A percentile compares a stretch with the other conserved stretches of the same genome.
phyloP scores from a whole-genome alignment of 1,140 invertebrate genomes.

The Teleogryllus occipitalis region DNA sequence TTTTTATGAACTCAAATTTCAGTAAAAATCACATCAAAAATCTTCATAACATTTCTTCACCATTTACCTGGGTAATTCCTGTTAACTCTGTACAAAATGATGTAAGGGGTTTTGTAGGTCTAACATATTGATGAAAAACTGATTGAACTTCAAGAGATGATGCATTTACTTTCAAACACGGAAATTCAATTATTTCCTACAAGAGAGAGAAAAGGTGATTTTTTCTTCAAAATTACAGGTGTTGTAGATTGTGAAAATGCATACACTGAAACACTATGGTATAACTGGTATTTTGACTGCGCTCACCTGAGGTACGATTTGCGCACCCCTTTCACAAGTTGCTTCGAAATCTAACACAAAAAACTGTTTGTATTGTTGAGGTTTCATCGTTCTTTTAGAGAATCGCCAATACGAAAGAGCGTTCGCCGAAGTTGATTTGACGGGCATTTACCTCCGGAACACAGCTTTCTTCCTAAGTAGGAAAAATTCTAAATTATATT shows the following conservation, averaged over 20 bases:
- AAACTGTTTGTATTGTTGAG: background rate
- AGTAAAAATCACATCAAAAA: background rate
- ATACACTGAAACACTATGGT: too few species aligned
- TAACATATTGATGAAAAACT: constrained; percentile 52
- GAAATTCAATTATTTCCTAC: constrained; percentile 61
- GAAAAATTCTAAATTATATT: too few species aligned
- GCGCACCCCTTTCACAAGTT: constrained; percentile 40
- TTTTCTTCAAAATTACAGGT: too few species aligned
- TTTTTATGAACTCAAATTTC: too few species aligned
- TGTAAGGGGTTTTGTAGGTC: constrained; percentile 44
- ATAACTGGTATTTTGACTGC: too few species aligned
- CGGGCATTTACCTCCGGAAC: too few species aligned
- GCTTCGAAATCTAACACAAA: constrained; percentile 55
- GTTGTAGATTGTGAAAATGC: too few species aligned
- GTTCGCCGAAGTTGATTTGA: too few species aligned
- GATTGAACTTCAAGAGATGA: constrained; percentile 43
- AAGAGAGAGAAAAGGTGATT: constrained; percentile 21
- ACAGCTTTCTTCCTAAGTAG: too few species aligned
- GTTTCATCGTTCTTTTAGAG: background rate
- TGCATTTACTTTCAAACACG: constrained; percentile 48
- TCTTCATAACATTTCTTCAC: background rate
- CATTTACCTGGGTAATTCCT: constrained; percentile 38
- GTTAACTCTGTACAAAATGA: constrained; percentile 50
- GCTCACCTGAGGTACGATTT: constrained; percentile 21
- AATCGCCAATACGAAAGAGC: too few species aligned